Evolutionary conservation across 2,888 invertebrate genomes (phyloP), one percentile per base, ranked within the genome.

Genomic region (Cephus rjabovi): DNA sequence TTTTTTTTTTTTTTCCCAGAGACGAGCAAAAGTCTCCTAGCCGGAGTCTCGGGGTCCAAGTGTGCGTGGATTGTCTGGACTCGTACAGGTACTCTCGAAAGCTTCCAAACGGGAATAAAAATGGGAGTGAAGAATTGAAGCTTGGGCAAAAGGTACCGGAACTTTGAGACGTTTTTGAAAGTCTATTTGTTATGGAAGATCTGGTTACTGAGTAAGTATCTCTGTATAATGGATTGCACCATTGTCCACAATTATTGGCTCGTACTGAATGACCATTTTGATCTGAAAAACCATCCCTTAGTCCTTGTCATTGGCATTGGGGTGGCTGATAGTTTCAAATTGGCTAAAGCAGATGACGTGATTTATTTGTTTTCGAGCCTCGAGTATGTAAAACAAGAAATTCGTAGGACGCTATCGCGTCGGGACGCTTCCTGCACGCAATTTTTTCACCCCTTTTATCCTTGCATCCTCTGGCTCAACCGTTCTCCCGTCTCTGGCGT

Each of bases 151-250:
- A 74, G 83, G 75, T 76, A 77, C 81, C 79, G 40, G 76, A 76
- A 78, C 80, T 15, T 40, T 6, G 40, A 15, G 15, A 40, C 40
- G 2, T 40, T 15, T 0, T 40, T 2, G 40, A 40, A 15, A 0
- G 15, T 40, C 15, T 40, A 37, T 6, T 40, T 40, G 15, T 40
- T 40, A 40, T 6, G 40, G 73, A 33, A 35, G 15, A 56, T 76
- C 70, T 34, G 70, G 30, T 76, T 76, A 33, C 68, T 0, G 73
- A 15, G 70, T 11, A 76, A n/a, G 31, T 31, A 40, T 35, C 75
- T n/a, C 15, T 69, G 78, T 76, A 80, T 83, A 85, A 86, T 86
- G 85, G 84, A 86, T 81, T 77, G 81, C 81, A 79, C 86, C 84
- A 86, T 79, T 75, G 77, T 73, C 76, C 76, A 78, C 79, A 81